Evolutionary conservation across 2,113 vertebrate genomes (phyloP).

Genomic region (Rhipidura dahli): DNA sequence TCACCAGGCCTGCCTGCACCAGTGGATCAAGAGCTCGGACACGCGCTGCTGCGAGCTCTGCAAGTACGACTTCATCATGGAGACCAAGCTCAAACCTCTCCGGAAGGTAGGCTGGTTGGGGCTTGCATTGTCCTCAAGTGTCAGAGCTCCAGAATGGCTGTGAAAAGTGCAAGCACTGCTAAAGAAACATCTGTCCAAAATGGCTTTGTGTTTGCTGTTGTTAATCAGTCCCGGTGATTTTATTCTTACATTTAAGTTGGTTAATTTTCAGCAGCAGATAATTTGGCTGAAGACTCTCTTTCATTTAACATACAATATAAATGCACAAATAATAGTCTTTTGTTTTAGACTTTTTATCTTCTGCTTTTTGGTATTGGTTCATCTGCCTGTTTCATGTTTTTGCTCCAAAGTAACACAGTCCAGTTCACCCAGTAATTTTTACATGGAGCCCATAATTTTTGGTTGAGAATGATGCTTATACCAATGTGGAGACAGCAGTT

Average conservation of each 20-base stretch:
- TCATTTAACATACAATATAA: background rate
- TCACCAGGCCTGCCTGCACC: conserved; percentile 93
- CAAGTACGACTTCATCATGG: conserved; percentile 98
- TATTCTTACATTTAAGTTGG: background rate
- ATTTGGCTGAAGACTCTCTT: background rate
- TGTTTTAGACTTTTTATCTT: background rate
- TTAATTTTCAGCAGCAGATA: background rate
- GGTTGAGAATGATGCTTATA: background rate
- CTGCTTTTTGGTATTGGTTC: background rate
- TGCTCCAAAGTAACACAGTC: background rate
- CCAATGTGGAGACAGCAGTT: background rate
- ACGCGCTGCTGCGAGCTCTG: conserved; percentile 97
- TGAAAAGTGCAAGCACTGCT: background rate
- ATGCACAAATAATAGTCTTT: background rate
- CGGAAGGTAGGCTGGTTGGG: conserved; percentile 78
- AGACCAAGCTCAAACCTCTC: conserved; percentile 94
- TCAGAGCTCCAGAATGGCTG: background rate
- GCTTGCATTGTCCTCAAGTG: background rate
- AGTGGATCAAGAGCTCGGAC: conserved; percentile 99
- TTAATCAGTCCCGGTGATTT: background rate
- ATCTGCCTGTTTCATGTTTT: background rate
- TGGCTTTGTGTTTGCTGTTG: background rate
- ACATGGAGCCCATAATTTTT: background rate
- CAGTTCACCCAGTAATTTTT: background rate
- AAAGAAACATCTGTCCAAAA: background rate